Base-by-base conservation (phyloP, 1,140 invertebrate genomes). In the Conus betulinus region DNA sequence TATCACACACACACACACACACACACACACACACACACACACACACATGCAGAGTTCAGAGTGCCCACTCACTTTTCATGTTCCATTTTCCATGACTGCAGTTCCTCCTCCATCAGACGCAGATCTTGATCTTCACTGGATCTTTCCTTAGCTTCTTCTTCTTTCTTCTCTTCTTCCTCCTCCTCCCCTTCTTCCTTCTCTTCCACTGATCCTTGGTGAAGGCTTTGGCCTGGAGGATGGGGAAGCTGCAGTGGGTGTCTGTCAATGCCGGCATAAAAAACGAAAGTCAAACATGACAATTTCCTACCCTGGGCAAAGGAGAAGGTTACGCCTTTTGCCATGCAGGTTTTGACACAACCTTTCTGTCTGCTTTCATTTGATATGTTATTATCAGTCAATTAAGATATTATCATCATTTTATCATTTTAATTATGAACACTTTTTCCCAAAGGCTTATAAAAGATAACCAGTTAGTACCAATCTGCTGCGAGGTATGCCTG, bases 31-130 rank as follows among this genome's bases (percentile, higher is more conserved):
- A 51, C 81, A 52, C 17, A 57, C 10, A 55, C 25, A 71, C 67
- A 71, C 11, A 13, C 67, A 71, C 67, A 71, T 7, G 10, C 67
- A 63, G 11, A 63, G 11, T 11, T 20, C 60, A 79, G 74, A 5
- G 53, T 76, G 55, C 82, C 13, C 53, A 91, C 92, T 87, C 89
- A 94, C 94, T 93, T 92, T 88, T 94, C 93, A 93, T 95, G 93
- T 79, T 93, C 88, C 25, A 89, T 71, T 90, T 91, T 95, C 94
- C 94, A 95, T 82, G 92, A 91, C 84, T 92, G 92, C 8, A 95
- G 87, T 89, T 95, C 94, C 74, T 92, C 90, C 25, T 93, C 83
- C 57, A 87, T 8, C 71, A 53, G n/a, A 60, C 23, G 83, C 11
- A 86, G 20, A 20, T 83, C 53, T 7, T 67, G 76, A 23, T 76